Percentiles rank a stretch among this genome's conserved stretches.
Evolutionary conservation across 2,113 vertebrate genomes (phyloP).

Genomic region (Carassius carassius): DNA sequence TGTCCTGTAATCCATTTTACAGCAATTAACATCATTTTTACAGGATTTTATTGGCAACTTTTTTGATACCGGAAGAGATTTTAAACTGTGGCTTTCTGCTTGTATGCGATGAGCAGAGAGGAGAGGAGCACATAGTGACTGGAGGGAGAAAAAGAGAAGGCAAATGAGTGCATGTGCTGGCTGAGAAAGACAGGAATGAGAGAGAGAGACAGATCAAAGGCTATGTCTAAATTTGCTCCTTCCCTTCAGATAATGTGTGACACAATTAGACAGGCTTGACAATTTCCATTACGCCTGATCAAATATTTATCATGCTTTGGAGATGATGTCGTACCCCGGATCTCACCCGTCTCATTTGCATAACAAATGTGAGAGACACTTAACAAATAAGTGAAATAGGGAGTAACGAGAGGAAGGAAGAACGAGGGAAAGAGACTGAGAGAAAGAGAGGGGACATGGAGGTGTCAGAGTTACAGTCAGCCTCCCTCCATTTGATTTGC

Average conservation of each 20-base stretch:
- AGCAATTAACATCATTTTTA: no score
- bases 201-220: slow-evolving; percentile 76
- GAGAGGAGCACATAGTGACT: slow-evolving; percentile 46
- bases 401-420: slow-evolving; percentile 42
- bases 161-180: slow-evolving; percentile 54
- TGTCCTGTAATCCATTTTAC: no score
- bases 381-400: slow-evolving; percentile 66
- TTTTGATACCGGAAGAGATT: slow-evolving; percentile 14
- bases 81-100: background rate
- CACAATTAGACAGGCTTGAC: slow-evolving; percentile 97
- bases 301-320: slow-evolving; percentile 99
- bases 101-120: slow-evolving; percentile 19
- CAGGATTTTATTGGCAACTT: no score
- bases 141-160: slow-evolving; percentile 54
- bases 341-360: slow-evolving; percentile 85
- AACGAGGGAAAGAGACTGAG: slow-evolving; percentile 36
- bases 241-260: slow-evolving; percentile 89
- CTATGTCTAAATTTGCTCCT: slow-evolving; percentile 80
- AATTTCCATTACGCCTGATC: slow-evolving; percentile 99
- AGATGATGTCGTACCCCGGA: slow-evolving; percentile 87
- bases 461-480: slow-evolving; percentile 74
- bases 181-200: slow-evolving; percentile 51
- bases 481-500: slow-evolving; percentile 91
- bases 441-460: slow-evolving; percentile 57
- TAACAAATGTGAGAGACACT: slow-evolving; percentile 82